Conservation (phyloP, 2,797 vertebrate genomes). For the Phrynocephalus vlangalii region DNA sequence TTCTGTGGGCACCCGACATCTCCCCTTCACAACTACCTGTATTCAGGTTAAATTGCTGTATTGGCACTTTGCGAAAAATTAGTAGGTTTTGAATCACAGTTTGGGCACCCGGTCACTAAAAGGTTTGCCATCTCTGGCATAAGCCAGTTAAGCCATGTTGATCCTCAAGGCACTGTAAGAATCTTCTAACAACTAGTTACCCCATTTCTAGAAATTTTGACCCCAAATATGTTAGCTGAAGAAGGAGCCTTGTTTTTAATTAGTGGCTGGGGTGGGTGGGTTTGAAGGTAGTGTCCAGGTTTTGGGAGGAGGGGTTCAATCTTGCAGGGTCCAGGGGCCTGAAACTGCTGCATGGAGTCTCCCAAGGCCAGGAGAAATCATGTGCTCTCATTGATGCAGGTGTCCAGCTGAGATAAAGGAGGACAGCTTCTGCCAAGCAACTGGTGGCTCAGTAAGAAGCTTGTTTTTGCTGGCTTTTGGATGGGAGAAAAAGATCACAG, state of each 20-base stretch:
- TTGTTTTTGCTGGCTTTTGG: background rate
- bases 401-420: slow-evolving; percentile 30
- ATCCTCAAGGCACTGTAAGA: too few species aligned
- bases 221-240: background rate
- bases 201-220: background rate
- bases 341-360: background rate
- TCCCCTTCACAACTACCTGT: too few species aligned
- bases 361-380: background rate
- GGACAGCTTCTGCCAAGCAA: slow-evolving; percentile 1
- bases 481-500: background rate
- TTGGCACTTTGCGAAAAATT: too few species aligned
- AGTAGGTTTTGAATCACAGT: too few species aligned
- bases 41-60: too few species aligned
- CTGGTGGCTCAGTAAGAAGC: background rate
- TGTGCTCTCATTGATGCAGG: slow-evolving; percentile 20
- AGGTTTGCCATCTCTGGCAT: too few species aligned
- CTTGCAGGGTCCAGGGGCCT: background rate
- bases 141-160: too few species aligned
- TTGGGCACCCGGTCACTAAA: too few species aligned
- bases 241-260: background rate
- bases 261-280: background rate
- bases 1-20: too few species aligned
- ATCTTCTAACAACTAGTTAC: too few species aligned
- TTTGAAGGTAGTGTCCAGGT: background rate
- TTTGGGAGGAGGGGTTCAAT: background rate